Percentiles rank a stretch among this genome's conserved stretches.
phyloP scores from a whole-genome alignment of 2,797 vertebrate genomes.

The Gymnodraco acuticeps region DNA sequence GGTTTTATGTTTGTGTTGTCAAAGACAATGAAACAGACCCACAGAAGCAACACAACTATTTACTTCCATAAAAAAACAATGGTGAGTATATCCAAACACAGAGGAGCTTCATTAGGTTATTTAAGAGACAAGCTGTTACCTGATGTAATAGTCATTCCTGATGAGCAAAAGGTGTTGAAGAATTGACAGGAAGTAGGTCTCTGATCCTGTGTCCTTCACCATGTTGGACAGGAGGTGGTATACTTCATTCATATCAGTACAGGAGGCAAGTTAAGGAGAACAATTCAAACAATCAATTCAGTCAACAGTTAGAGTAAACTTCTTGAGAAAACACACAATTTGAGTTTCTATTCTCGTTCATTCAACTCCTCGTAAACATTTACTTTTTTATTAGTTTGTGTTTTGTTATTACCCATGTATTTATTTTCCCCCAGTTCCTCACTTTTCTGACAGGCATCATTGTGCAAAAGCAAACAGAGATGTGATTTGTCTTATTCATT shows the following conservation, averaged over 20 bases:
- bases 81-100: neutral
- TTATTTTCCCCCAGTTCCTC: conserved; percentile 37
- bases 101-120: conserved; percentile 14
- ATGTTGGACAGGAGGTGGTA: conserved; percentile 97
- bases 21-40: neutral
- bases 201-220: conserved; percentile 94
- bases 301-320: conserved; percentile 5
- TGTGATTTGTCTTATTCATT: conserved; percentile 65
- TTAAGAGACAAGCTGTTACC: conserved; percentile 77
- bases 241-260: conserved; percentile 94
- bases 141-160: conserved; percentile 96
- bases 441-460: conserved; percentile 74
- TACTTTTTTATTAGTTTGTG: conserved; percentile 18
- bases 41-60: neutral
- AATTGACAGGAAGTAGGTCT: conserved; percentile 94
- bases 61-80: neutral
- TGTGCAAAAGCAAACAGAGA: conserved; percentile 68
- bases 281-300: conserved; percentile 16
- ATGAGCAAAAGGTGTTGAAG: conserved; percentile 97
- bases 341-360: conserved; percentile 18
- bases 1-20: neutral
- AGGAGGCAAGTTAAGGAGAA: conserved; percentile 85
- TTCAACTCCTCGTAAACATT: conserved; percentile 42
- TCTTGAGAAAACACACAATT: conserved; percentile 7
- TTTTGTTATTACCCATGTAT: conserved; percentile 40